Conservation (phyloP, 2,113 vertebrate genomes). For the Lamprologus sp. region DNA sequence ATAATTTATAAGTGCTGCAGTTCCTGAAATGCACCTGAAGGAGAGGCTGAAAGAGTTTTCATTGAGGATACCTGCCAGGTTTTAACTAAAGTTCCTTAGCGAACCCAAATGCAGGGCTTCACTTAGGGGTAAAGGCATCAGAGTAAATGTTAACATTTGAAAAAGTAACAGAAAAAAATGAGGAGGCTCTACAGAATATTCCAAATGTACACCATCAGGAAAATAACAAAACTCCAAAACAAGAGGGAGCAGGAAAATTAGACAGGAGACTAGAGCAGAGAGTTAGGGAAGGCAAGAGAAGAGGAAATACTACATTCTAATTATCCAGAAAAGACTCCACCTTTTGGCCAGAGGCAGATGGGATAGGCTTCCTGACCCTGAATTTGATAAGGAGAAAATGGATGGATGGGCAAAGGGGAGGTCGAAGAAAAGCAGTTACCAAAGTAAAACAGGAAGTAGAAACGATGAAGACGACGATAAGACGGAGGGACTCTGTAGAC, state of each 20-base stretch:
- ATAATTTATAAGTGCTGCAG: neutral
- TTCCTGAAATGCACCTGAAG: neutral
- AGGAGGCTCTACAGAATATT: neutral
- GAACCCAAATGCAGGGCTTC: neutral
- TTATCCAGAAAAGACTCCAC: neutral
- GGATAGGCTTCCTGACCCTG: neutral
- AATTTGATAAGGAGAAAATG: neutral
- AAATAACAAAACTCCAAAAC: neutral
- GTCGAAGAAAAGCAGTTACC: neutral
- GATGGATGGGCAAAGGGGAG: neutral
- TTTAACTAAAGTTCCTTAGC: neutral
- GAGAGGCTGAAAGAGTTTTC: neutral
- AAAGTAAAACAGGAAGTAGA: neutral
- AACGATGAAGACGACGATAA: neutral
- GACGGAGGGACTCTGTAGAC: neutral
- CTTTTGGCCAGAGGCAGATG: neutral
- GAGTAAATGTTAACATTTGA: neutral
- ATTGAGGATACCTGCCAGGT: neutral
- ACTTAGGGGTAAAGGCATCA: neutral
- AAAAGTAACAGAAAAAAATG: neutral
- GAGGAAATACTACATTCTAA: neutral
- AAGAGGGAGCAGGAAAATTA: neutral
- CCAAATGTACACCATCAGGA: neutral
- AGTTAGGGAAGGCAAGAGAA: neutral
- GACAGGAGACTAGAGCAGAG: neutral